A percentile compares a stretch with the other conserved stretches of the same genome.
These are phyloP conservation scores for Molossus alvarezi DNA, from an alignment of 2,797 vertebrate genomes.

Conservation along the genomic window DNA sequence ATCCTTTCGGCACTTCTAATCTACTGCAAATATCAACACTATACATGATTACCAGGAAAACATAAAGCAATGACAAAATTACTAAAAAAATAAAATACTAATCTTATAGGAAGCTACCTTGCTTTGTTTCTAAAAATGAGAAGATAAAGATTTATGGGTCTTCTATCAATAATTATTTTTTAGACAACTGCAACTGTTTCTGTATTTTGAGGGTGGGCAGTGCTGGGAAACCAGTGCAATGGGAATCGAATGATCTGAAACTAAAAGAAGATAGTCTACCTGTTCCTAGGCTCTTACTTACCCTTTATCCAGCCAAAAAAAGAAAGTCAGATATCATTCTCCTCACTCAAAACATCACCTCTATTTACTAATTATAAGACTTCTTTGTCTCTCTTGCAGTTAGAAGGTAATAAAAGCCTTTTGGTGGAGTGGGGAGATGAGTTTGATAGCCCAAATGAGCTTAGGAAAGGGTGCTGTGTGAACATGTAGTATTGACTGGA, in stretches of 20 bases:
- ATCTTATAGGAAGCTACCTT: neutral
- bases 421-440: neutral
- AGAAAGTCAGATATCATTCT: neutral
- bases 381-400: neutral
- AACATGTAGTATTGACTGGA: neutral
- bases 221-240: neutral
- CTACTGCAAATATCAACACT: neutral
- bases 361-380: neutral
- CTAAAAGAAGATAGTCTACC: neutral
- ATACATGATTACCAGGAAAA: neutral
- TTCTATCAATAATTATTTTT: neutral
- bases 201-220: neutral
- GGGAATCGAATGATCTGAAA: neutral
- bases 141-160: neutral
- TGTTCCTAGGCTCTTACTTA: neutral
- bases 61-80: neutral
- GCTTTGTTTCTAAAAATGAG: conserved; percentile 37
- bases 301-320: neutral
- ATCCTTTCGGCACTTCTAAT: neutral
- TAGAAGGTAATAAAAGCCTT: neutral
- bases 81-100: neutral
- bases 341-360: neutral
- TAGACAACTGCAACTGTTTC: neutral
- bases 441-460: neutral
- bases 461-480: neutral